Percentiles rank a stretch among this genome's conserved stretches.
Conservation (phyloP, 1,140 invertebrate genomes). For the Reticulitermes speratus region DNA sequence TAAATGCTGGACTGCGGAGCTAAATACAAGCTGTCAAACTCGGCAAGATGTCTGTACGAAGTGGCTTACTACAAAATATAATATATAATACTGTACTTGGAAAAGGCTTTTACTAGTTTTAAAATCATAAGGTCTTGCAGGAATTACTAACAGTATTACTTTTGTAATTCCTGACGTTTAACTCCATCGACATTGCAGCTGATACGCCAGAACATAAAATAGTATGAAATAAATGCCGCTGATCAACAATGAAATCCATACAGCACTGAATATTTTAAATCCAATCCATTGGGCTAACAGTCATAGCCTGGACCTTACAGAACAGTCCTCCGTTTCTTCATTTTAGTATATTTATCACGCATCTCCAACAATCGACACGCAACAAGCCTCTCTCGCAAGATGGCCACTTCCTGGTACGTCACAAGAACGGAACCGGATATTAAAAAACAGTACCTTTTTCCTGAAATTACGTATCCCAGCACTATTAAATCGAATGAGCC, state of each 20-base stretch:
- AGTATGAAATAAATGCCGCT: neutral
- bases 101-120: neutral
- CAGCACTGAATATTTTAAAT: neutral
- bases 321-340: constrained; percentile 6
- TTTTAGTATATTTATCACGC: neutral
- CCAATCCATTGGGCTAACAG: neutral
- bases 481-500: too few relatives aligned
- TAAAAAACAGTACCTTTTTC: too few relatives aligned
- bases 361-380: neutral
- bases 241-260: neutral
- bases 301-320: neutral
- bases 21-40: neutral
- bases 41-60: neutral
- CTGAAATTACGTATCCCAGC: too few relatives aligned
- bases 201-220: neutral
- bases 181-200: neutral
- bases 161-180: neutral
- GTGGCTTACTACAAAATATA: neutral
- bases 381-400: neutral
- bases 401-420: constrained; percentile 31
- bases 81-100: neutral
- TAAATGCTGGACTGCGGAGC: neutral
- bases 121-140: neutral
- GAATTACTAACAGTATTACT: neutral
- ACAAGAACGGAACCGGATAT: constrained; percentile 21